These are phyloP conservation scores for Drosophila maculinotata DNA, from an alignment of 2,888 invertebrate genomes.

Conservation along the genomic window DNA sequence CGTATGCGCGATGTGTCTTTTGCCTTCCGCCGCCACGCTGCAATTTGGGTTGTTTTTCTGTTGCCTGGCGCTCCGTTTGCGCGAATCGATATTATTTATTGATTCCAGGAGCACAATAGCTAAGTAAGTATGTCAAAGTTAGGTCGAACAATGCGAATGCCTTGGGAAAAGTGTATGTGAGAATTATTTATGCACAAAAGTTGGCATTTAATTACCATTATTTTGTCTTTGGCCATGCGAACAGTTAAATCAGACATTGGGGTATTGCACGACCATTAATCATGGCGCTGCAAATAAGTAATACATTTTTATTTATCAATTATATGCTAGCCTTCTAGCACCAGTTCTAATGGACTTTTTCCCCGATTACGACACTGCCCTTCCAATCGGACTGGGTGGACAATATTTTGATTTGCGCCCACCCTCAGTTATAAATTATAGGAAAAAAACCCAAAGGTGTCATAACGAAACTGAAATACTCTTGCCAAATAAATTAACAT, in stretches of 20 bases:
- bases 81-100: conserved; percentile 71
- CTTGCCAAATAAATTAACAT: conserved; percentile 1
- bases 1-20: conserved; percentile 58
- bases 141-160: conserved; percentile 59
- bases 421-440: conserved; percentile 7
- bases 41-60: conserved; percentile 42
- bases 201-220: conserved; percentile 67
- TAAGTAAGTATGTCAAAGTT: conserved; percentile 72
- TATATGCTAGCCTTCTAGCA: conserved; percentile 2
- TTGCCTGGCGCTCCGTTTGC: conserved; percentile 43
- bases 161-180: conserved; percentile 16
- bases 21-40: conserved; percentile 16
- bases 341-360: conserved; percentile 52
- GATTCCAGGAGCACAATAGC: conserved; percentile 50
- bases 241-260: conserved; percentile 20
- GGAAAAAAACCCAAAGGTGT: background rate
- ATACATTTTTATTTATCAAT: conserved; percentile 41
- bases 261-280: conserved; percentile 57
- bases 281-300: conserved; percentile 36
- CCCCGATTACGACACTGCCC: conserved; percentile 53
- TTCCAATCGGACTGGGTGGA: conserved; percentile 33
- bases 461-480: conserved; percentile 21
- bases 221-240: conserved; percentile 38
- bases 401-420: conserved; percentile 49
- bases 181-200: conserved; percentile 8